Base-by-base conservation (phyloP, 2,113 vertebrate genomes). In the Eubucco bourcierii region DNA sequence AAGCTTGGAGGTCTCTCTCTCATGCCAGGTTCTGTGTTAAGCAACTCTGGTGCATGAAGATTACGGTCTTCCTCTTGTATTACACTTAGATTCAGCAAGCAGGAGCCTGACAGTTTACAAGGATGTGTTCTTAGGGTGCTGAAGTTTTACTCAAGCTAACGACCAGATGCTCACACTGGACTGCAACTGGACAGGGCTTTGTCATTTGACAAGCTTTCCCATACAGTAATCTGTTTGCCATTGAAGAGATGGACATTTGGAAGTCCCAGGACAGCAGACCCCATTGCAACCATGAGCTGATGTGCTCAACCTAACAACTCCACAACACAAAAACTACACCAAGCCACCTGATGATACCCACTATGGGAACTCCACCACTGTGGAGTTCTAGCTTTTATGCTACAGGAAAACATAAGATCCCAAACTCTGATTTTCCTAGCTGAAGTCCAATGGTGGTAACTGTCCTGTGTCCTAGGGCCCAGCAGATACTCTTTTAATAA, bases 341-440 rank as follows among this genome's bases (percentile, higher is more conserved):
- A 0, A 85, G 65, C 53, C 53, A n/a, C 29, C 15, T 1, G 2
- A 41, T 41, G 46, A 72, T 0, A 1, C 27, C 27, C 7, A 1
- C 50, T 50, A 24, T 11, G 37, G 25, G 29, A 20, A 82, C 44
- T 84, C 27, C 59, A 68, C 13, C 28, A 23, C 83, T 66, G 25
- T 33, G 33, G 68, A 77, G 7, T 47, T 59, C 37, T 17, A 77
- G 28, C 34, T 61, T 79, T 84, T 65, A 68, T 46, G 52, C 59
- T 80, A 64, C 50, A 72, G 66, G 55, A 75, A 72, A 90, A 29
- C 34, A 64, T 33, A 47, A 77, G 92, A 71, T 21, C 19, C 27
- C 39, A 79, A 68, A 34, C 29, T 60, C 31, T 80, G 50, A 73
- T 73, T 31, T n/a, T 80, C 31, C 28, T 60, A 34, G 60, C 65